Conservation (phyloP, 2,888 invertebrate species). For the Quadroppia sp. region DNA sequence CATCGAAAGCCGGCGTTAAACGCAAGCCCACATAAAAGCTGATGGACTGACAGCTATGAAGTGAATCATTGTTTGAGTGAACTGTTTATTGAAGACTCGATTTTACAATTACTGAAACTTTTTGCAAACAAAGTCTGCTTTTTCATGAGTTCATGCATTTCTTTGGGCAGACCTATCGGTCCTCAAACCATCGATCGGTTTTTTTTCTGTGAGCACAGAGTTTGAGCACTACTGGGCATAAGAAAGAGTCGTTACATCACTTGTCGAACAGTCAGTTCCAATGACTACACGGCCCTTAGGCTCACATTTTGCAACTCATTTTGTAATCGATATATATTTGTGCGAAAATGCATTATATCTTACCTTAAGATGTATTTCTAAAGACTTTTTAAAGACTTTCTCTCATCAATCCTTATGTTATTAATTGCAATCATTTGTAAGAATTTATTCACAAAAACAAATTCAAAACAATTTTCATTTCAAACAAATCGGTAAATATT, state of each 20-base stretch:
- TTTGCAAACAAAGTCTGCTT: no score
- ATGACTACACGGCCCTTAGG: neutral
- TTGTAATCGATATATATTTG: neutral
- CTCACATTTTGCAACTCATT: neutral
- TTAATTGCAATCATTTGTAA: neutral
- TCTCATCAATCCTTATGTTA: neutral
- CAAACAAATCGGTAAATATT: neutral
- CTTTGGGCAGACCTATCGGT: neutral
- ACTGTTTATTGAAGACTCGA: no score
- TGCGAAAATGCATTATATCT: neutral
- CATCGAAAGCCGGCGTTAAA: no score
- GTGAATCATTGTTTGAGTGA: no score
- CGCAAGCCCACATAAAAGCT: no score
- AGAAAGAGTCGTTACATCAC: neutral
- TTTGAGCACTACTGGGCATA: neutral
- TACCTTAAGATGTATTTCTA: no score
- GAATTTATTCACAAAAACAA: neutral
- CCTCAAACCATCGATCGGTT: constrained; percentile 12
- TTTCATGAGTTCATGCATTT: no score
- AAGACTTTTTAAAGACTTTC: no score
- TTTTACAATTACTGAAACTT: no score
- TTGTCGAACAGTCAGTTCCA: no score
- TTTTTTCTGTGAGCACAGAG: neutral
- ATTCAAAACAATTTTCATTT: neutral
- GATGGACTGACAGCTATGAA: no score